phyloP scores from a whole-genome alignment of 1,140 invertebrate species.

The Holotrichia oblita region DNA sequence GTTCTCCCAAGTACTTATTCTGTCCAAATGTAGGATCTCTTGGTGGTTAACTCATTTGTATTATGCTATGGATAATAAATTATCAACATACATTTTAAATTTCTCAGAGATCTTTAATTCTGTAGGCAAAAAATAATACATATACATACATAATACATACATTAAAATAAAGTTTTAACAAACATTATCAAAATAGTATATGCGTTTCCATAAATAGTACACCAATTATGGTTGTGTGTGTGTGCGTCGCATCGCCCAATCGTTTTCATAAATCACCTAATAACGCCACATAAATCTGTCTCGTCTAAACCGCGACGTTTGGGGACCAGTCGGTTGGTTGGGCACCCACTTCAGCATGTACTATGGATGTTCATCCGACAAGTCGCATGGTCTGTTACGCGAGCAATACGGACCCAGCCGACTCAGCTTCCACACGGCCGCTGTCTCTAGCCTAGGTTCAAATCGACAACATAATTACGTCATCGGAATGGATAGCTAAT shows the following conservation, averaged over 20 bases:
- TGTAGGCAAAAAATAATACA: too few species aligned
- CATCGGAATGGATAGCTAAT: neutral
- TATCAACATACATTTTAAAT: too few species aligned
- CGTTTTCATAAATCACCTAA: conserved; percentile 56
- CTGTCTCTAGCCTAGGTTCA: neutral
- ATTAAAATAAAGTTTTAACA: too few species aligned
- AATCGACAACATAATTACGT: conserved; percentile 11
- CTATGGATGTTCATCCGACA: neutral
- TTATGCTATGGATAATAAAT: too few species aligned
- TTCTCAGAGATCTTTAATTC: too few species aligned
- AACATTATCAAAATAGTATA: conserved; percentile 9
- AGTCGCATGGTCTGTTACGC: neutral
- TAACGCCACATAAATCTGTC: conserved; percentile 58
- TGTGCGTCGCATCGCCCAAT: neutral
- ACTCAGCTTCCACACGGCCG: conserved; percentile 3
- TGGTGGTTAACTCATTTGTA: too few species aligned
- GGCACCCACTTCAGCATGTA: neutral
- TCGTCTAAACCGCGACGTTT: conserved; percentile 51
- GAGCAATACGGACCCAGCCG: conserved; percentile 29
- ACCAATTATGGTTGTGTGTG: neutral
- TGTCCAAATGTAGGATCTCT: too few species aligned
- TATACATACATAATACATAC: neutral
- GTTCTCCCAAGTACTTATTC: too few species aligned
- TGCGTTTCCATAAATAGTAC: conserved; percentile 5
- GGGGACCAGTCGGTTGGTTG: neutral